Base-by-base conservation (phyloP, 2,113 vertebrate genomes). In the Prochilodus magdalenae region DNA sequence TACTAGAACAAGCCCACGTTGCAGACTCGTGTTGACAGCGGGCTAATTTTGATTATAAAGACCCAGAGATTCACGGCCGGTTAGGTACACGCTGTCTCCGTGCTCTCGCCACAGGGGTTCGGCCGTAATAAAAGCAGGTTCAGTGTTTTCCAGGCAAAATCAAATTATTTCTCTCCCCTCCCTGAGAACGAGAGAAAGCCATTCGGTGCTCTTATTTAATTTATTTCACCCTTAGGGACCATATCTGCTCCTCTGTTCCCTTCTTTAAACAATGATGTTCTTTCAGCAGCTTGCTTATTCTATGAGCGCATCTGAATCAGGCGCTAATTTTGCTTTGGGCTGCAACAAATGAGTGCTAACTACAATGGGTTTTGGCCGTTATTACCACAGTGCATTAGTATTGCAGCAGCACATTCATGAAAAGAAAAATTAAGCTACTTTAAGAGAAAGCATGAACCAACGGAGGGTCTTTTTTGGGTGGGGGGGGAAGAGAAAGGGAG, bases 161-260 rank as follows among this genome's bases (percentile, higher is more conserved):
- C 87, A 82, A 92, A 92, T 93, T 90, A 88, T 85, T 86, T 77
- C 85, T 84, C 87, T 90, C 87, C 89, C 36, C 82, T 85, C 84
- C 65, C 75, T 82, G 75, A 89, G 91, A 92, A 92, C 91, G 89
- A 92, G 84, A 89, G 88, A 91, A 91, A 90, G 87, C 79, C 83
- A 88, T 84, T 82, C 90, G 88, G 87, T 86, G 87, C 87, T 89
- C 90, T 90, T 85, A 89, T 90, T 92, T 92, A 90, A 92, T 91
- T 93, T 89, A 85, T 76, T 80, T 80, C 80, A 89, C 87, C 87
- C 80, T 47, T 20, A 81, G 84, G 80, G 88, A 89, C 85, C 62
- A 87, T 87, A 84, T 89, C 90, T 86, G 86, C 87, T 76, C 77
- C 84, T 89, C 84, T 86, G 57, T 77, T 75, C 57, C 77, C 44